These are phyloP conservation scores for Apocrypta bakeri DNA, from an alignment of 1,140 invertebrate species.

Conservation along the genomic window DNA sequence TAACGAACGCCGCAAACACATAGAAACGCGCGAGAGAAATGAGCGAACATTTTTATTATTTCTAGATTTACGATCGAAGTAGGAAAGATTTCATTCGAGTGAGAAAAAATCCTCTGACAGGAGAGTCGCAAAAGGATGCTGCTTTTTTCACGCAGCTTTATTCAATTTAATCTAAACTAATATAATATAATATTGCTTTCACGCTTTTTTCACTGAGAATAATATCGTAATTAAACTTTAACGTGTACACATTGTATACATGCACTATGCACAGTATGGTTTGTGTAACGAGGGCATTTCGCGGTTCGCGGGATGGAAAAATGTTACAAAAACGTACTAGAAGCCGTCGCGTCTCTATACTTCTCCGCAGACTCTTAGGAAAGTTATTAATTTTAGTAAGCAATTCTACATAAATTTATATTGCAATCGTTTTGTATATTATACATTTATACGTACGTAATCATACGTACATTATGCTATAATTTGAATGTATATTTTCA, in stretches of 20 bases:
- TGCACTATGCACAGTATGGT: too few relatives aligned
- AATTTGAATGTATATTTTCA: too few relatives aligned
- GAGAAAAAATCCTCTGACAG: not conserved
- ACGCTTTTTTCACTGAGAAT: not conserved
- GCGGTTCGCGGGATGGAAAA: not conserved
- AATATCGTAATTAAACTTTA: not conserved
- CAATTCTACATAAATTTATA: too few relatives aligned
- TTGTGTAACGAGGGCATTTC: too few relatives aligned
- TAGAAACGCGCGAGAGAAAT: not conserved
- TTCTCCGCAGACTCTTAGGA: too few relatives aligned
- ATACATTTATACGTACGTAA: too few relatives aligned
- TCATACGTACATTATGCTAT: too few relatives aligned
- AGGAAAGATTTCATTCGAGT: not conserved
- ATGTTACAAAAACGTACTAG: too few relatives aligned
- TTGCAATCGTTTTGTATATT: too few relatives aligned
- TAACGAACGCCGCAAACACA: conserved; percentile 1
- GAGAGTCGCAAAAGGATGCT: not conserved
- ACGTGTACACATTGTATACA: too few relatives aligned
- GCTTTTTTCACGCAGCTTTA: not conserved
- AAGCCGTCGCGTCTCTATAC: too few relatives aligned
- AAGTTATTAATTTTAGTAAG: too few relatives aligned
- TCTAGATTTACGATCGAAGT: not conserved
- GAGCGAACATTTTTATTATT: not conserved
- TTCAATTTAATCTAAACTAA: not conserved
- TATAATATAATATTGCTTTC: not conserved